Conservation (phyloP, 2,113 vertebrate species). For the Bombycilla garrulus region DNA sequence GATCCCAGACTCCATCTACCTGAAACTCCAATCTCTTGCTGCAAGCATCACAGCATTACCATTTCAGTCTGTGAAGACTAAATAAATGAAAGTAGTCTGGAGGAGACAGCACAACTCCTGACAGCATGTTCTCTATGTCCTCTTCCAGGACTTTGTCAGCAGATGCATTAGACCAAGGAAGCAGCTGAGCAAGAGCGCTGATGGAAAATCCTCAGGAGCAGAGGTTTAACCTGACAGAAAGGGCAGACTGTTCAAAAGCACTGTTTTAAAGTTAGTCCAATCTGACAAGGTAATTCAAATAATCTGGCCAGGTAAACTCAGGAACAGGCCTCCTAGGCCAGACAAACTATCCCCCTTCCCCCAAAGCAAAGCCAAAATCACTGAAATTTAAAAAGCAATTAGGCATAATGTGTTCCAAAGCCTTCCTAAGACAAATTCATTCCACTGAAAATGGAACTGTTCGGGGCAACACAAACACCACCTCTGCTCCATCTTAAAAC, state of each 20-base stretch:
- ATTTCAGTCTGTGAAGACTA: background rate
- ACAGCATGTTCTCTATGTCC: background rate
- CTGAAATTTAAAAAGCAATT: background rate
- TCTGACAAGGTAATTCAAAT: background rate
- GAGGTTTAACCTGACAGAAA: background rate
- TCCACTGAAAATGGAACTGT: background rate
- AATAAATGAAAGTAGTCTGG: background rate
- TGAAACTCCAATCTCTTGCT: background rate
- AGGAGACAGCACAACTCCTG: background rate
- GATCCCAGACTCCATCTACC: background rate
- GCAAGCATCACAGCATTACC: background rate
- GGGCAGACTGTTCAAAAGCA: background rate
- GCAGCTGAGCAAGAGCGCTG: background rate
- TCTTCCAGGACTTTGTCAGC: background rate
- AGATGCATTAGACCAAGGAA: background rate
- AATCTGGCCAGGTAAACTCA: background rate
- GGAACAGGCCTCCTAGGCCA: background rate
- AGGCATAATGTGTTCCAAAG: background rate
- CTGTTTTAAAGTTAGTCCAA: background rate
- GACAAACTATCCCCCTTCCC: background rate
- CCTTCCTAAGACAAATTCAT: background rate
- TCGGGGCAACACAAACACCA: background rate
- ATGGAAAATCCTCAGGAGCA: background rate
- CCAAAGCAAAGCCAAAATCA: background rate
- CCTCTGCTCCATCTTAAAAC: constrained; percentile 4